These are phyloP conservation scores for Hepsetus odoe DNA, from an alignment of 2,113 vertebrate genomes.

Conservation along the genomic window DNA sequence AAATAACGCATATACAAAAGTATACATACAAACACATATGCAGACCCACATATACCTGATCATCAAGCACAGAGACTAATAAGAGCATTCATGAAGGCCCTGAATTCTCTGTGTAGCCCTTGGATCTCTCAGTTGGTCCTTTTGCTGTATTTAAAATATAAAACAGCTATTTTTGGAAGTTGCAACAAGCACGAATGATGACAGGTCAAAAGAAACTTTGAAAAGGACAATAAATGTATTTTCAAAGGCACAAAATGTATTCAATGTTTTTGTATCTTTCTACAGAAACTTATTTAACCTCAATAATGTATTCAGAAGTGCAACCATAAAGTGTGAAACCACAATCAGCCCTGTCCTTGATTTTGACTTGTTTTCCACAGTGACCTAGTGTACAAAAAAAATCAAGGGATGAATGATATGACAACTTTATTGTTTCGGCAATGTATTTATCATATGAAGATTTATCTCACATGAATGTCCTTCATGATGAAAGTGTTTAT, in stretches of 20 bases:
- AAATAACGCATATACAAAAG: neutral
- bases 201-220: constrained; percentile 67
- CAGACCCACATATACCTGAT: constrained; percentile 48
- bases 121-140: constrained; percentile 74
- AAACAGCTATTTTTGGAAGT: constrained; percentile 73
- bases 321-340: constrained; percentile 65
- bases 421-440: constrained; percentile 3
- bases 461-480: constrained; percentile 31
- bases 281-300: constrained; percentile 89
- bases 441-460: constrained; percentile 5
- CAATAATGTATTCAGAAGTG: constrained; percentile 77
- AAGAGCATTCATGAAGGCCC: constrained; percentile 54
- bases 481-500: constrained; percentile 46
- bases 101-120: constrained; percentile 71
- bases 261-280: constrained; percentile 96
- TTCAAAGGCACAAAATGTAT: constrained; percentile 94
- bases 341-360: constrained; percentile 73
- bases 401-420: constrained; percentile 10
- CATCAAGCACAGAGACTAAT: constrained; percentile 56
- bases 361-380: neutral
- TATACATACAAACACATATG: neutral
- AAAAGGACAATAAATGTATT: constrained; percentile 83
- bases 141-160: constrained; percentile 77
- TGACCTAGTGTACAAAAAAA: neutral
- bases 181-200: constrained; percentile 83